Base-by-base conservation (phyloP, 1,140 invertebrate species). In the Euura saliciscinereae region DNA sequence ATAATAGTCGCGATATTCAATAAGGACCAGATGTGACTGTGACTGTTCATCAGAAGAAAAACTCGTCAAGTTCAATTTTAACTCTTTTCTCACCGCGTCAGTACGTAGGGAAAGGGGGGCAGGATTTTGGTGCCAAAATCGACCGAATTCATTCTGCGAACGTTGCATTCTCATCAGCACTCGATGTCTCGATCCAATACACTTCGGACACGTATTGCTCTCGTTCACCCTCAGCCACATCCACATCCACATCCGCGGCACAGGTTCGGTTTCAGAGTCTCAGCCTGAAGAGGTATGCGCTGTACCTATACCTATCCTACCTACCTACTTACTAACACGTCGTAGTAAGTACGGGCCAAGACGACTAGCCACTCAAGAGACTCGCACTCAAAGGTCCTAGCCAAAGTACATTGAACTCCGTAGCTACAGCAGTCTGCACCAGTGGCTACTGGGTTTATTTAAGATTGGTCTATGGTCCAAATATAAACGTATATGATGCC, bases 371-470 rank as follows among this genome's bases (percentile, higher is more conserved):
- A 59, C 51, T 59, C 3, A 8, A 59, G 28, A 59, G 51, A 59
- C 51, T 59, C 51, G 51, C 13, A 59, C 51, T 59, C 13, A 59
- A 59, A 59, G 51, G 51, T 59, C 51, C 51, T 4, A 59, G 51
- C 13, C 51, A 59, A 59, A 59, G 51, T 59, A n/a, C 51, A 6
- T 59, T 59, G 51, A 59, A 59, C 51, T 59, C 51, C 51, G 8
- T n/a, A n/a, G 13, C 51, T 59, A 59, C 51, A 8, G 51, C 51
- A 59, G 51, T 59, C 51, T 59, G 51, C 13, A 59, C 51, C 28
- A 59, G 8, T 59, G 51, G 13, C 51, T 59, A 59, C 51, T n/a
- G 51, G 13, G 51, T 59, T 59, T 59, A 59, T 59, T 59, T 59
- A 59, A n/a, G 51, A 59, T 59, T 59, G 8, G 10, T 11, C 51